phyloP scores from a whole-genome alignment of 2,113 vertebrate species.

The Peromyscus maniculatus region DNA sequence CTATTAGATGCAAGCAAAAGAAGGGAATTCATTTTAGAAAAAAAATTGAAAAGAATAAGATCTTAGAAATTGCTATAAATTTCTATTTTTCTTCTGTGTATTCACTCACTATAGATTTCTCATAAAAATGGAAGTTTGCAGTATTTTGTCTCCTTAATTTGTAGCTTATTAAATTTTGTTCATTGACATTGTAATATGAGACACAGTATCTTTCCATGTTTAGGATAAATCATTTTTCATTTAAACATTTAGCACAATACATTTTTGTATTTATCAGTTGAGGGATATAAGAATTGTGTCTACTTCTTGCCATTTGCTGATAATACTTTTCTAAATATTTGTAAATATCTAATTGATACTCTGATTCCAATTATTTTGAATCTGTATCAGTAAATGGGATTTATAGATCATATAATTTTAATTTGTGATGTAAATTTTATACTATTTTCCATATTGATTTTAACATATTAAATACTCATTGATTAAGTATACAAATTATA shows the following conservation, averaged over 20 bases:
- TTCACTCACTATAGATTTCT: background rate
- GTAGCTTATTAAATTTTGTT: background rate
- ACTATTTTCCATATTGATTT: background rate
- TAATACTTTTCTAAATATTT: background rate
- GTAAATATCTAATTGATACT: background rate
- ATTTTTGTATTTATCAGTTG: background rate
- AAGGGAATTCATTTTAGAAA: too few species aligned
- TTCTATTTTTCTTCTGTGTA: background rate
- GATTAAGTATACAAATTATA: accelerated
- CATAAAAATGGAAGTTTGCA: background rate
- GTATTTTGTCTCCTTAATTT: background rate
- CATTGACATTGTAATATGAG: background rate
- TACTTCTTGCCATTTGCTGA: background rate
- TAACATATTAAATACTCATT: background rate
- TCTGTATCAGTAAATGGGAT: background rate
- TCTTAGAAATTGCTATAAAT: too few species aligned
- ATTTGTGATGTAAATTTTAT: background rate
- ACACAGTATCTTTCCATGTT: background rate
- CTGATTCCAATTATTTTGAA: background rate
- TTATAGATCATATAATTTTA: background rate
- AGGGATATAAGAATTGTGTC: background rate
- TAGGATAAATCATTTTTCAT: background rate
- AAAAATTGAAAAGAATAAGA: too few species aligned
- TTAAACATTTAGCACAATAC: background rate
- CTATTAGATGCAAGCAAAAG: too few species aligned